Evolutionary conservation across 53 echinoderm and acorn worm genomes (phyloP).

Genomic region (Temnopleurus reevesii): DNA sequence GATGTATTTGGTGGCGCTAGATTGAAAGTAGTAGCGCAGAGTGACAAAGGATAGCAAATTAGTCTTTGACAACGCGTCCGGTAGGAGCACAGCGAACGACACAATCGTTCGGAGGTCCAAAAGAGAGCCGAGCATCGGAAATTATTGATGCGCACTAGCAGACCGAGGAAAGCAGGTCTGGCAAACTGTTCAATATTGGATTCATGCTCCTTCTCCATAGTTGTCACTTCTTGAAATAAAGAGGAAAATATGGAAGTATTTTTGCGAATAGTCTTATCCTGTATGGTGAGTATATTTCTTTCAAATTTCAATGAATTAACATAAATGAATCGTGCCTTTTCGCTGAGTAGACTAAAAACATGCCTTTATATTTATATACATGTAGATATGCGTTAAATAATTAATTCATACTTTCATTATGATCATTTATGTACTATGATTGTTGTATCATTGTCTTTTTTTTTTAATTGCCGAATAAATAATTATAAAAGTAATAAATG

Average conservation of each 20-base stretch:
- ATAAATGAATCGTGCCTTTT: too few species aligned
- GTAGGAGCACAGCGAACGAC: not conserved
- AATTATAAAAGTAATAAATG: too few species aligned
- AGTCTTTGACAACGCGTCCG: not conserved
- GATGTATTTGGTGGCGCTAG: too few species aligned
- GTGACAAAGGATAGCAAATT: constrained; percentile 17
- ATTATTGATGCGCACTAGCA: not conserved
- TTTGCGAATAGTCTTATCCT: not conserved
- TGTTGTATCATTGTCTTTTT: too few species aligned
- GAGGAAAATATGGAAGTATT: constrained; percentile 1
- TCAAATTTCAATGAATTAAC: too few species aligned
- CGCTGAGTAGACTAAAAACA: too few species aligned
- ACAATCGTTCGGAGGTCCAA: not conserved
- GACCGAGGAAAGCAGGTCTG: not conserved
- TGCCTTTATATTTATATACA: too few species aligned
- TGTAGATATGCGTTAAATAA: too few species aligned
- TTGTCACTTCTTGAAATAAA: not conserved
- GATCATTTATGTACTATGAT: too few species aligned
- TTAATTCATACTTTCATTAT: too few species aligned
- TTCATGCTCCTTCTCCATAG: not conserved
- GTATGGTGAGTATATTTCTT: constrained; percentile 20
- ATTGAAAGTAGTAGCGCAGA: not conserved
- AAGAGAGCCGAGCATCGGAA: not conserved
- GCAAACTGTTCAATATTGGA: not conserved
- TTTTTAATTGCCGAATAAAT: too few species aligned